phyloP scores from a whole-genome alignment of 2,113 vertebrate species.

The Cottus gobio region DNA sequence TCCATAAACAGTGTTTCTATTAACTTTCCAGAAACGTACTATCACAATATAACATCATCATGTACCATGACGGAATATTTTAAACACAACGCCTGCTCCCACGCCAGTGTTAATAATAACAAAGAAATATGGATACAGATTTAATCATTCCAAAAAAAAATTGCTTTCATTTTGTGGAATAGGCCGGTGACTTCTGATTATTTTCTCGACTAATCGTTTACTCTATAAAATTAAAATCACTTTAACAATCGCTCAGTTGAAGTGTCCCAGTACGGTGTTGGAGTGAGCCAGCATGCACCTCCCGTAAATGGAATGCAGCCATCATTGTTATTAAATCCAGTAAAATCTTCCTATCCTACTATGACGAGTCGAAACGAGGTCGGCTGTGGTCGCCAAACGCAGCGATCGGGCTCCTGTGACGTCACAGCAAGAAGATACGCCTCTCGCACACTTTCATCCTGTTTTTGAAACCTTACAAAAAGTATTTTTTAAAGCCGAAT shows the following conservation, averaged over 20 bases:
- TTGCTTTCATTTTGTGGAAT: no score
- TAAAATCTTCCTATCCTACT: background rate
- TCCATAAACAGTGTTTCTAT: background rate
- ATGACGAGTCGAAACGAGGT: background rate
- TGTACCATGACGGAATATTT: background rate
- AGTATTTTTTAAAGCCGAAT: slow-evolving; percentile 14
- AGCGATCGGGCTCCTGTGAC: background rate
- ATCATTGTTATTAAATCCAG: background rate
- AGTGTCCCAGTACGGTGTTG: background rate
- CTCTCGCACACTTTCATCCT: background rate
- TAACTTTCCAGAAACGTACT: background rate
- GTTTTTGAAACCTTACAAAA: slow-evolving; percentile 19
- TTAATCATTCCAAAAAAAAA: background rate
- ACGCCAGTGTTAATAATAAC: background rate
- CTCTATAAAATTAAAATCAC: background rate
- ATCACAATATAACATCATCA: background rate
- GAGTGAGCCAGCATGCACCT: background rate
- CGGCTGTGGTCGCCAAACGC: background rate
- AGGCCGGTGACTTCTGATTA: background rate
- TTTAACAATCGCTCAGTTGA: background rate
- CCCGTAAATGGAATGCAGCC: background rate
- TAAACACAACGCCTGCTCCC: background rate
- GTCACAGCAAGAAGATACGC: background rate
- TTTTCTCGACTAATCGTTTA: background rate
- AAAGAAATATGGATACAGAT: background rate